Conservation (phyloP, 2,797 vertebrate species). For the Rhadinocentrus ornatus region DNA sequence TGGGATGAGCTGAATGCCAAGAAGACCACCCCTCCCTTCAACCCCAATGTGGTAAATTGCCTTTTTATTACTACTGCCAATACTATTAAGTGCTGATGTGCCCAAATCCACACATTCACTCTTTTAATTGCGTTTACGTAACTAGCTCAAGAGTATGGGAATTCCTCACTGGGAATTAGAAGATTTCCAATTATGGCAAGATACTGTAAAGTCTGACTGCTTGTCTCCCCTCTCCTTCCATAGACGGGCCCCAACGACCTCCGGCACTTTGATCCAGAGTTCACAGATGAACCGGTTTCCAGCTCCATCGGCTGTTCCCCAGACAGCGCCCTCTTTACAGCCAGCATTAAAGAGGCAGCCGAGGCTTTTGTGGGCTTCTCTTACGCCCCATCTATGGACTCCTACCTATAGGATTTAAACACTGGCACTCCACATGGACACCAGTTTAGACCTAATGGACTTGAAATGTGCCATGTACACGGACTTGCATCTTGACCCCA, state of each 20-base stretch:
- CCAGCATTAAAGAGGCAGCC: conserved; percentile 94
- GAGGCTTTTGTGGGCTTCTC: conserved; percentile 98
- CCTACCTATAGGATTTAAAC: conserved; percentile 81
- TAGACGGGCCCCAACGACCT: conserved; percentile 95
- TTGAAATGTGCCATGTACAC: conserved; percentile 40
- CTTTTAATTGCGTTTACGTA: conserved; percentile 28
- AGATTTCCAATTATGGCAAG: conserved; percentile 31
- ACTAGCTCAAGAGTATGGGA: conserved; percentile 25
- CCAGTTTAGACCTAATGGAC: conserved; percentile 61
- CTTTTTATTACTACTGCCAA: conserved; percentile 12
- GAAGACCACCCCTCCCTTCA: conserved; percentile 98
- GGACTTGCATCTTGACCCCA: conserved; percentile 70
- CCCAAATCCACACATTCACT: not conserved
- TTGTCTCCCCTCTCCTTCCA: not conserved
- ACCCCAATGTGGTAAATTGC: conserved; percentile 97
- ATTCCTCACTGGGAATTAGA: conserved; percentile 13
- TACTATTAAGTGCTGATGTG: not conserved
- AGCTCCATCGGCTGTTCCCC: conserved; percentile 96
- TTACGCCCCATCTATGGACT: conserved; percentile 92
- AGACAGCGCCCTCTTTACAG: conserved; percentile 91
- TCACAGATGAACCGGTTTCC: conserved; percentile 96
- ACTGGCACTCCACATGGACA: conserved; percentile 38
- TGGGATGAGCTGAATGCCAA: conserved; percentile 99
- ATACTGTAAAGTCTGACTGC: conserved; percentile 27
- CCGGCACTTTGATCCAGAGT: conserved; percentile 97